These are phyloP conservation scores for Sus cebifrons DNA, from an alignment of 2,797 vertebrate genomes.

Conservation along the genomic window DNA sequence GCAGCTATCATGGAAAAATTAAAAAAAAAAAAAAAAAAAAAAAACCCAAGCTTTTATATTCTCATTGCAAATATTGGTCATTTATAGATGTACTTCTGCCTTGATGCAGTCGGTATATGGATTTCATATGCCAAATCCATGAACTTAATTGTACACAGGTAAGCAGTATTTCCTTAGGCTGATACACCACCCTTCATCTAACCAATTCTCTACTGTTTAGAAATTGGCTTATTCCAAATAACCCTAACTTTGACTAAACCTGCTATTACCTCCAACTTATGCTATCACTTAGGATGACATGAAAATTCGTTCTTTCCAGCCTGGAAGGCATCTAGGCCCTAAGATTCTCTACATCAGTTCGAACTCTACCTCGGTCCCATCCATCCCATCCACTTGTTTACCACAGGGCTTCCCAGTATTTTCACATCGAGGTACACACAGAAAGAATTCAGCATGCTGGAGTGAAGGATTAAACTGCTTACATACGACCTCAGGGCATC, in stretches of 20 bases:
- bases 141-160: not conserved
- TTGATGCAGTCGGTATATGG: not conserved
- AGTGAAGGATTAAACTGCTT: not conserved
- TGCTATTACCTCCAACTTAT: slow-evolving; percentile 31
- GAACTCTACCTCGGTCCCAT: slow-evolving; percentile 8
- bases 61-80: slow-evolving; percentile 37
- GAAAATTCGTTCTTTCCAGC: slow-evolving; percentile 46
- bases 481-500: not conserved
- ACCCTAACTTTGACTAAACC: slow-evolving; percentile 38
- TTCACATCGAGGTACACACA: not conserved
- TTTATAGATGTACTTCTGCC: not conserved
- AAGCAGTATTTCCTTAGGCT: slow-evolving; percentile 51
- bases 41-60: not conserved
- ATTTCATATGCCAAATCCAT: slow-evolving; percentile 47
- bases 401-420: slow-evolving; percentile 19
- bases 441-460: not conserved
- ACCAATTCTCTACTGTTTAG: slow-evolving; percentile 19
- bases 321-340: not conserved
- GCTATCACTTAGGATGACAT: slow-evolving; percentile 3
- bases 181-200: not conserved
- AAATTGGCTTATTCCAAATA: slow-evolving; percentile 1
- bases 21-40: not conserved
- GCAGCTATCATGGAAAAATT: not conserved
- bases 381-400: not conserved
- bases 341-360: not conserved